phyloP scores from a whole-genome alignment of 2,113 vertebrate species.

The Penelope pileata region DNA sequence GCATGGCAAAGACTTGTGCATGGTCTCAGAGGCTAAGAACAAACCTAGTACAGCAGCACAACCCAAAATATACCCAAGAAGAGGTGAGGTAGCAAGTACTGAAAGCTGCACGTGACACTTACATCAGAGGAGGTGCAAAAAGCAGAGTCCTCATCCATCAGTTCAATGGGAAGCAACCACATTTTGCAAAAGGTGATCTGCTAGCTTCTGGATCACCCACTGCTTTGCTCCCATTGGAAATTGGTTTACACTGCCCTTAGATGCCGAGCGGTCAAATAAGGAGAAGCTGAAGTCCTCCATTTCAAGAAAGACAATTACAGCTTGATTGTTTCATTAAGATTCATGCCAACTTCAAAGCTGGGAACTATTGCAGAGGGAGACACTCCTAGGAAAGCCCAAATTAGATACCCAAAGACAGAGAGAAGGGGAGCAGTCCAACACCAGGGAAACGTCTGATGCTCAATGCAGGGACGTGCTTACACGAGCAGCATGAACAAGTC shows the following conservation, averaged over 20 bases:
- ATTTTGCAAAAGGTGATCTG: neutral
- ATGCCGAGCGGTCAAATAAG: neutral
- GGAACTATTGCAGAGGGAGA: neutral
- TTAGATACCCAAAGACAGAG: neutral
- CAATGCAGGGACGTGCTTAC: rapidly evolving
- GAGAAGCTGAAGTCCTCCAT: neutral
- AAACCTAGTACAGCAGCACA: neutral
- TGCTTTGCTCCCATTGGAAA: neutral
- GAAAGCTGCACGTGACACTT: neutral
- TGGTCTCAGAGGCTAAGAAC: neutral
- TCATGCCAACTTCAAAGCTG: neutral
- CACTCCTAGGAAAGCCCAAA: neutral
- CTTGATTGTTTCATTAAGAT: neutral
- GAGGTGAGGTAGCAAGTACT: neutral
- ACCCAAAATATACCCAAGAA: neutral
- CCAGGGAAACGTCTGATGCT: neutral
- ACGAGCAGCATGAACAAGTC: neutral
- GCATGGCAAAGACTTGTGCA: neutral
- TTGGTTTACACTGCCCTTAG: neutral
- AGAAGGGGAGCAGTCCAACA: rapidly evolving
- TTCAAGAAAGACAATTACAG: neutral
- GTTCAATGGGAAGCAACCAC: neutral
- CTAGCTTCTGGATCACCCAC: neutral
- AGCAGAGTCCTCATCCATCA: neutral
- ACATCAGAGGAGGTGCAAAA: neutral